phyloP scores from a whole-genome alignment of 2,888 invertebrate species.

The Lissocephala sabroskyi region DNA sequence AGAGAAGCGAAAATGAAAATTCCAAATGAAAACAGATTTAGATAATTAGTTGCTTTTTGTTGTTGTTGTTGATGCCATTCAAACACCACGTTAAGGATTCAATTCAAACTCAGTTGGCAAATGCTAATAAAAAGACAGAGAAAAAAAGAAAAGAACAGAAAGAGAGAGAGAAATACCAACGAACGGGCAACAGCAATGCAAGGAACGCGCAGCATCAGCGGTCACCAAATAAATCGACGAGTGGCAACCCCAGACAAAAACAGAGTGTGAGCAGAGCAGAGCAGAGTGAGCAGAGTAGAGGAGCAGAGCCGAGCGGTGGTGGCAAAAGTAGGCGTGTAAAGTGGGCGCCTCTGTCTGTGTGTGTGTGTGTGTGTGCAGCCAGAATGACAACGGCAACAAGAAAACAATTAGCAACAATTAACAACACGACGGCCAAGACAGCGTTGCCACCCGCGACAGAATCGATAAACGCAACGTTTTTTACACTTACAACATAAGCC shows the following conservation, averaged over 20 bases:
- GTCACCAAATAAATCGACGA: slow-evolving; percentile 4
- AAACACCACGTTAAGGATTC: slow-evolving; percentile 42
- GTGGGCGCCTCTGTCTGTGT: background rate
- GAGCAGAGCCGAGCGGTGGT: too few relatives aligned
- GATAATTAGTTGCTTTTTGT: too few relatives aligned
- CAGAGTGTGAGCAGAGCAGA: background rate
- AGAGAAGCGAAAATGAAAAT: slow-evolving; percentile 4
- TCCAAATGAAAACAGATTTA: slow-evolving; percentile 4
- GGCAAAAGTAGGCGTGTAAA: too few relatives aligned
- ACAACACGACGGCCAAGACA: slow-evolving; percentile 3
- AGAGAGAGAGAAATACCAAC: too few relatives aligned
- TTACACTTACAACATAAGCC: slow-evolving; percentile 79
- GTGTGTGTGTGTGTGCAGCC: background rate
- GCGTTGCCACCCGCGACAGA: too few relatives aligned
- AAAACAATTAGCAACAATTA: background rate
- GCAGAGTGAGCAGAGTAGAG: background rate
- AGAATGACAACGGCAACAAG: slow-evolving; percentile 1
- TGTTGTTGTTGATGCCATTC: slow-evolving; percentile 26
- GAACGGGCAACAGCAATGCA: slow-evolving; percentile 22
- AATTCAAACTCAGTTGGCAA: background rate
- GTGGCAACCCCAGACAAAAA: slow-evolving; percentile 1
- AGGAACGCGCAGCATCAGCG: background rate
- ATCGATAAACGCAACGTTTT: slow-evolving; percentile 40
- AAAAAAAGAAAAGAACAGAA: slow-evolving; percentile 15
- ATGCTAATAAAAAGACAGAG: slow-evolving; percentile 13